These are phyloP conservation scores for Sinhomidia bicolor DNA, from an alignment of 2,888 invertebrate genomes.

Conservation along the genomic window DNA sequence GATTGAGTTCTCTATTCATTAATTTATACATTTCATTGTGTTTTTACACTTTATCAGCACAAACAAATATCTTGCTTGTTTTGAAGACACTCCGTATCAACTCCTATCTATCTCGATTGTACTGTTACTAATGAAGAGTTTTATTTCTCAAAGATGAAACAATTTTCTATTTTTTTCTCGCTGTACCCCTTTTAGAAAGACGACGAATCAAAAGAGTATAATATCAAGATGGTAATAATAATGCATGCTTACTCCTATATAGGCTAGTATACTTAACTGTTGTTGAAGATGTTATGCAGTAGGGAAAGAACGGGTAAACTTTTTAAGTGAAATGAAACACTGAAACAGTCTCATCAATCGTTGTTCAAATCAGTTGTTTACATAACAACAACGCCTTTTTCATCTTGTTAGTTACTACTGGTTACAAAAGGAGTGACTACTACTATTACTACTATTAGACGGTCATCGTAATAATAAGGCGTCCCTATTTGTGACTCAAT, in stretches of 20 bases:
- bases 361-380: constrained; percentile 11
- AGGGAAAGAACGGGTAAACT: background rate
- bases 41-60: no score
- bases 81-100: constrained; percentile 12
- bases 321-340: background rate
- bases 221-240: no score
- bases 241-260: background rate
- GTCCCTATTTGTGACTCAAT: background rate
- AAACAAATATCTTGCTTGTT: background rate
- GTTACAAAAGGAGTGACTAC: background rate
- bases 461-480: background rate
- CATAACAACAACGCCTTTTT: constrained; percentile 24
- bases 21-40: no score
- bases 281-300: background rate
- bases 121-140: constrained; percentile 30
- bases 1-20: no score
- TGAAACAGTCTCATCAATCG: constrained; percentile 16
- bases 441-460: no score
- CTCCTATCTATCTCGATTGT: background rate
- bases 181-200: no score
- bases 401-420: background rate
- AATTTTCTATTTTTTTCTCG: no score
- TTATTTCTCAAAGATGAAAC: background rate
- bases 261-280: constrained; percentile 10
- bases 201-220: no score